Percentiles rank a stretch among this genome's conserved stretches.
phyloP scores from a whole-genome alignment of 2,888 invertebrate species.

The Yponomeuta evonymella region DNA sequence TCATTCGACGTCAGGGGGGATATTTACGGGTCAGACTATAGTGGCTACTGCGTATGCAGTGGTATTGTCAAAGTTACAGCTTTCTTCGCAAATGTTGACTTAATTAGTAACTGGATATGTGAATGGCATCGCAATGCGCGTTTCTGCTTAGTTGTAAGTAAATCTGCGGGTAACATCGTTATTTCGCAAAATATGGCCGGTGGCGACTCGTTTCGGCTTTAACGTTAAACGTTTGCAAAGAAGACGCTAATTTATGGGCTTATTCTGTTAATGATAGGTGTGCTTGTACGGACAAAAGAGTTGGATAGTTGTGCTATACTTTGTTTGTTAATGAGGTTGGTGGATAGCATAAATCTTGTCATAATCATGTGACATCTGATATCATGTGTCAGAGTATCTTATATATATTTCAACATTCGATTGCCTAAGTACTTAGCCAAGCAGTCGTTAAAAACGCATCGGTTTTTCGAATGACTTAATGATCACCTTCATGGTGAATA shows the following conservation, averaged over 20 bases:
- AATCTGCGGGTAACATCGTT: constrained; percentile 61
- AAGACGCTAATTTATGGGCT: constrained; percentile 9
- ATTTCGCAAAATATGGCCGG: constrained; percentile 67
- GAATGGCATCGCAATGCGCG: constrained; percentile 73
- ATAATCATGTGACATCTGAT: not conserved
- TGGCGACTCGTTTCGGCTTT: constrained; percentile 30
- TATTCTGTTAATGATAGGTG: constrained; percentile 4
- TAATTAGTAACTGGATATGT: constrained; percentile 75
- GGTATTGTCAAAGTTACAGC: constrained; percentile 74
- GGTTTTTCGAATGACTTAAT: too few relatives aligned
- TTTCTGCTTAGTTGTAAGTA: constrained; percentile 43
- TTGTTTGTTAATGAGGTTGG: not conserved
- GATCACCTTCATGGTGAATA: not conserved
- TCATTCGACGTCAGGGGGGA: constrained; percentile 14
- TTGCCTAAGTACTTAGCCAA: too few relatives aligned
- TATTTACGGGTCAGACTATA: constrained; percentile 32
- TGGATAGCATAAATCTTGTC: not conserved
- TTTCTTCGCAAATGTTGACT: constrained; percentile 70
- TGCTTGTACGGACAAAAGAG: not conserved
- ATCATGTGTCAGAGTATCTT: too few relatives aligned
- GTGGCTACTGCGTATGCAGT: constrained; percentile 65
- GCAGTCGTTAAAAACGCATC: too few relatives aligned
- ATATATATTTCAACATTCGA: too few relatives aligned
- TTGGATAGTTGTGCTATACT: not conserved
- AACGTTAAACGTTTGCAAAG: constrained; percentile 7